These are phyloP conservation scores for Rhinolophus ferrumequinum DNA, from an alignment of 2,113 vertebrate species.

Conservation along the genomic window DNA sequence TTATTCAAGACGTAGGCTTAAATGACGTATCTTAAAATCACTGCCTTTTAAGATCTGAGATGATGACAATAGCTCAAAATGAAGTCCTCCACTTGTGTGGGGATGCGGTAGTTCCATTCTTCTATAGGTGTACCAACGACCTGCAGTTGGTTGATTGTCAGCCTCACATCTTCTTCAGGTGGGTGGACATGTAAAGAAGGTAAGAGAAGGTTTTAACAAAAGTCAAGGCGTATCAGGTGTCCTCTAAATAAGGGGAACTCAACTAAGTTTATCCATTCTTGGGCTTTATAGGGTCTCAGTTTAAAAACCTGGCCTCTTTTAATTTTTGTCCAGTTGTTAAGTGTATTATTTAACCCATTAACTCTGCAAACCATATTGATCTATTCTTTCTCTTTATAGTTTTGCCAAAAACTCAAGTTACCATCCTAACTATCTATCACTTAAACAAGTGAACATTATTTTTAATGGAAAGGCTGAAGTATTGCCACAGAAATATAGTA, in stretches of 20 bases:
- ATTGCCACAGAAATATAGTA: not conserved
- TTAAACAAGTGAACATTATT: not conserved
- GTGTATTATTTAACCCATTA: not conserved
- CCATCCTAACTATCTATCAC: not conserved
- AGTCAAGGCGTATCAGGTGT: not conserved
- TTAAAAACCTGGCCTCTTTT: not conserved
- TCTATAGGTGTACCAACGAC: not conserved
- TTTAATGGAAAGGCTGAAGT: not conserved
- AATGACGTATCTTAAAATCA: slow-evolving; percentile 10
- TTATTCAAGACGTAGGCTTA: not conserved
- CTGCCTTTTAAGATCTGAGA: not conserved
- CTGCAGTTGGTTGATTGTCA: not conserved
- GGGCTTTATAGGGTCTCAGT: not conserved
- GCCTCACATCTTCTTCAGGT: not conserved
- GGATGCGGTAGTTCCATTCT: not conserved
- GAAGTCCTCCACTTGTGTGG: not conserved
- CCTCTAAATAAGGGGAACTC: not conserved
- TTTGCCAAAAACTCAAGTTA: not conserved
- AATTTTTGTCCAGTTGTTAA: not conserved
- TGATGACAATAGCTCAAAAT: not conserved
- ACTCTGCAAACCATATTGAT: not conserved
- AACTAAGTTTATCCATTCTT: not conserved
- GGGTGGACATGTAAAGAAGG: not conserved
- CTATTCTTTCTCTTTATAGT: not conserved
- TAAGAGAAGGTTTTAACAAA: not conserved